These are phyloP conservation scores for Amblyopsis hoosieri DNA, from an alignment of 2,797 vertebrate genomes.

Conservation along the genomic window DNA sequence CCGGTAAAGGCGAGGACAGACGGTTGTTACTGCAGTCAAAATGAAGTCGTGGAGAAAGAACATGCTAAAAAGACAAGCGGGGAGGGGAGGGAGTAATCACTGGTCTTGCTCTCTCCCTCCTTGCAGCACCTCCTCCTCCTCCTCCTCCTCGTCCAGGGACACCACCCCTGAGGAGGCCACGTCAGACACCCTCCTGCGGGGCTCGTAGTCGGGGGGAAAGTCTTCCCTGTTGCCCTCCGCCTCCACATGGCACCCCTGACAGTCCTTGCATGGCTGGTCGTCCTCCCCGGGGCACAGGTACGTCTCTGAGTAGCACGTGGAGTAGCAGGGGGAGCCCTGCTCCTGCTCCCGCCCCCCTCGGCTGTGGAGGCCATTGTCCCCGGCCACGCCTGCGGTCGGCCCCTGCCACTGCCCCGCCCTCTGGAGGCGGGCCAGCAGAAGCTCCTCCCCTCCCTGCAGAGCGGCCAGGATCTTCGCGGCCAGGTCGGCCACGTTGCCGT, in stretches of 20 bases:
- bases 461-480: constrained; percentile 89
- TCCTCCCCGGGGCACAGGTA: constrained; percentile 88
- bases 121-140: constrained; percentile 67
- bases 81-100: constrained; percentile 44
- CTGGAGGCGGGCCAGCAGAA: constrained; percentile 85
- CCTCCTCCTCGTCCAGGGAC: constrained; percentile 89
- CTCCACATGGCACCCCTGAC: constrained; percentile 70
- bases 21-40: constrained; percentile 45
- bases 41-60: constrained; percentile 2
- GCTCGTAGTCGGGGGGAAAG: constrained; percentile 64
- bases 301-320: constrained; percentile 87
- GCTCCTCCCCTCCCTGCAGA: constrained; percentile 84
- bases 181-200: constrained; percentile 86
- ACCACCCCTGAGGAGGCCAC: constrained; percentile 92
- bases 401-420: constrained; percentile 59
- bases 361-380: constrained; percentile 86
- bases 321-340: constrained; percentile 87
- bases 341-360: constrained; percentile 79
- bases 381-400: constrained; percentile 43
- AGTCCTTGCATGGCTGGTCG: constrained; percentile 88
- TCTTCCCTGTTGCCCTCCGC: constrained; percentile 38
- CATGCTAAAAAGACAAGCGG: constrained; percentile 3
- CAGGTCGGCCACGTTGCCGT: constrained; percentile 80
- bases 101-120: constrained; percentile 56
- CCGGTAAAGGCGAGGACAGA: constrained; percentile 67